Percentiles rank a stretch among this genome's conserved stretches.
Conservation (phyloP, 92 coral and sea anemone genomes). For the Porites evermanni region DNA sequence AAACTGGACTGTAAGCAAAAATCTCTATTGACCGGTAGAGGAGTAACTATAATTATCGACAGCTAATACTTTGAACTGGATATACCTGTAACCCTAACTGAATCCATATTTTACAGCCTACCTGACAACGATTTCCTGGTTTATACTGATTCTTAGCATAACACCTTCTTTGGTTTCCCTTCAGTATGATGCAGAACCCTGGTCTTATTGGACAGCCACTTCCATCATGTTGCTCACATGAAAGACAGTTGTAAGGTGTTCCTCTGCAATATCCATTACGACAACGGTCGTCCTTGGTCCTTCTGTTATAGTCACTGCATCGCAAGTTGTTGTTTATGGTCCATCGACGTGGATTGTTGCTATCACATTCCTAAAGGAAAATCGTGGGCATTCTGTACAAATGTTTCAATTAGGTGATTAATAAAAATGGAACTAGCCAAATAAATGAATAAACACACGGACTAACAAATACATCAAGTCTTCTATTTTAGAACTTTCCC, state of each 20-base stretch:
- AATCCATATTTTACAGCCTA: not conserved
- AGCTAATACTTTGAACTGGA: too few species aligned
- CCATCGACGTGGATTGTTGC: conserved; percentile 79
- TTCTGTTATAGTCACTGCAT: conserved; percentile 79
- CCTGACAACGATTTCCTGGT: conserved; percentile 98
- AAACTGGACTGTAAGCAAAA: too few species aligned
- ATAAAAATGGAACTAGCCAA: too few species aligned
- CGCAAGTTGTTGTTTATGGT: conserved; percentile 79
- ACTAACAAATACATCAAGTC: too few species aligned
- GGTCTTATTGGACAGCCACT: conserved; percentile 70
- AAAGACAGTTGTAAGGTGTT: conserved; percentile 72
- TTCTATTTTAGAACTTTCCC: too few species aligned
- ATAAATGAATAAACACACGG: too few species aligned
- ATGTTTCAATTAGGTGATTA: not conserved
- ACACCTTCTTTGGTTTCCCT: conserved; percentile 76
- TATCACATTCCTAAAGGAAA: conserved; percentile 79
- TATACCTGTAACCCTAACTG: too few species aligned
- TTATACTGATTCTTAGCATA: conserved; percentile 67
- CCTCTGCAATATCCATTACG: conserved; percentile 83
- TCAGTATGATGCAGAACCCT: conserved; percentile 81
- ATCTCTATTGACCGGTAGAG: too few species aligned
- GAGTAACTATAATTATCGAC: too few species aligned
- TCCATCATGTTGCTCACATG: conserved; percentile 84
- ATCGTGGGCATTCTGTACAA: not conserved
- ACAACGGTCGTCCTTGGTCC: conserved; percentile 87